Evolutionary conservation across 2,797 vertebrate genomes (phyloP), one percentile per base, ranked within the genome.

Genomic region (Gouania willdenowi): DNA sequence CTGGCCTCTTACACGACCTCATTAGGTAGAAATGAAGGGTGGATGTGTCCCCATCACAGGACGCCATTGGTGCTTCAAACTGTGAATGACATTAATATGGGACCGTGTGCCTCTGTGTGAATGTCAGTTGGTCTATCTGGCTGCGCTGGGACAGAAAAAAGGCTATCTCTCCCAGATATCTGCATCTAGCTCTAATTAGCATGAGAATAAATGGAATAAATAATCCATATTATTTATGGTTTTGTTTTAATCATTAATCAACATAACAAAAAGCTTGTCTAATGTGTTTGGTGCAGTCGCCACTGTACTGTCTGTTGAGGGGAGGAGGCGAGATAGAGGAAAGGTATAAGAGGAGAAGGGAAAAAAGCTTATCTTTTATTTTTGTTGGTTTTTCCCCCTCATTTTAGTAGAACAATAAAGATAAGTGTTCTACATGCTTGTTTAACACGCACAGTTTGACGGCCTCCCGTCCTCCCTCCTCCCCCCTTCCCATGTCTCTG

Each of bases 21-120:
- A 87, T 88, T 88, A 87, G 72, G 44, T 67, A 64, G 63, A 85
- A 85, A 88, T 85, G 81, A 87, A 82, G 71, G 73, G 75, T 84
- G 81, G 83, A 84, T 56, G 81, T 82, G 71, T 85, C 86, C 70
- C 56, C 70, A 82, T 84, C 84, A 81, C 67, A 74, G 66, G 75
- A 67, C 54, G 68, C 58, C 73, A 35, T 21, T 52, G 71, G 69
- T 62, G 75, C 78, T 75, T 82, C 74, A 81, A 78, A 77, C 72
- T 71, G 65, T 75, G 74, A 76, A 71, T 70, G 66, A 74, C 74
- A 78, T 76, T 66, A 77, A 78, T 74, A 68, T 82, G 75, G 70
- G 57, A 58, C 51, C 64, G 65, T 66, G 31, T 58, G 52, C 38
- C 21, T 66, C 47, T 23, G 58, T 49, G 46, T 56, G 54, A 71